A percentile compares a stretch with the other conserved stretches of the same genome.
These are phyloP conservation scores for Jordanella pulchra DNA, from an alignment of 2,797 vertebrate genomes.

Conservation along the genomic window DNA sequence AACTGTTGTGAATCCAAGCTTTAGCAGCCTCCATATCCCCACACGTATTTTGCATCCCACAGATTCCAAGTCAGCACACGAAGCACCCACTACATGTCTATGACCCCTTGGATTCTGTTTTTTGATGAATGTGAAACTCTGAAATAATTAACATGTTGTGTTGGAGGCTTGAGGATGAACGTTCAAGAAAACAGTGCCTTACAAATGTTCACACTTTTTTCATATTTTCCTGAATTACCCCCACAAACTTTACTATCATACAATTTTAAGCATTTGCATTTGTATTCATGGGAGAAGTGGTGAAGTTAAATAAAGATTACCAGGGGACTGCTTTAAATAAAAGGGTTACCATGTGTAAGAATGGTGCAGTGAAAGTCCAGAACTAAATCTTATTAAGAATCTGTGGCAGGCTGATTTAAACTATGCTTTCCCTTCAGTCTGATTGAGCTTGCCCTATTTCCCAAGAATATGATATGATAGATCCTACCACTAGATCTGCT, in stretches of 20 bases:
- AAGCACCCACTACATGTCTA: constrained; percentile 26
- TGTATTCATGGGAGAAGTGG: not conserved
- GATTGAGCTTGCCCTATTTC: not conserved
- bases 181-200: not conserved
- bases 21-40: constrained; percentile 28
- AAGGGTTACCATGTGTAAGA: not conserved
- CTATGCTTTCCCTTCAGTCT: not conserved
- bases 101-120: constrained; percentile 56
- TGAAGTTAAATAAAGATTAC: not conserved
- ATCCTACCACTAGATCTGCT: constrained; percentile 32
- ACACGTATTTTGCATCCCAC: constrained; percentile 32
- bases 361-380: not conserved
- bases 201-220: not conserved
- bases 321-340: not conserved
- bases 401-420: not conserved
- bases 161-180: not conserved
- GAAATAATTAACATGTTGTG: constrained; percentile 24
- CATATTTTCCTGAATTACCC: not conserved
- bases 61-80: constrained; percentile 35
- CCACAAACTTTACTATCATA: not conserved
- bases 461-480: constrained; percentile 5
- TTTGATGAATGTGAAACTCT: constrained; percentile 40
- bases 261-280: too few species aligned
- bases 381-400: not conserved
- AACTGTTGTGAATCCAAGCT: constrained; percentile 37